Evolutionary conservation across 2,888 invertebrate species (phyloP), one percentile per base, ranked within the genome.

Genomic region (Temnothorax unifasciatus): DNA sequence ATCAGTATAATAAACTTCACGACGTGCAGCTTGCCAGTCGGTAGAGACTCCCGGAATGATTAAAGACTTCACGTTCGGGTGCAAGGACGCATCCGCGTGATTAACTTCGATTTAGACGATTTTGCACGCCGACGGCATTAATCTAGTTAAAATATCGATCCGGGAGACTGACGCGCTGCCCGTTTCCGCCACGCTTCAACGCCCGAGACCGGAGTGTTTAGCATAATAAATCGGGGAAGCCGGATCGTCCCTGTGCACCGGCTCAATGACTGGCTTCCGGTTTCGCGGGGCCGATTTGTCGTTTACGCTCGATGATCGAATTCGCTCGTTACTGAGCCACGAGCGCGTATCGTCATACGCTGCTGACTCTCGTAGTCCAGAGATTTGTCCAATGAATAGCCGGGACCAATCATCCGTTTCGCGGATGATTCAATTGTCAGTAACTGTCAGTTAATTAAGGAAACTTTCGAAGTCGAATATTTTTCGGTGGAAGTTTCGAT

Each of bases 51-150:
- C 4, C 38, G 68, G 21, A 52, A 54, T 77, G 52, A 77, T 77
- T 77, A 15, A 71, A 54, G 52, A 44, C 41, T 25, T 57, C 3
- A 9, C n/a, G 18, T 54, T 34, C 8, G 59, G 29, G 38, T 13
- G 57, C 29, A 25, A 25, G 50, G 13, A 52, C 11, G 50, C 52
- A 13, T 8, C 50, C 34, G 54, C 74, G 74, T 15, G 34, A 79
- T 79, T 68, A 83, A 74, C 74, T 38, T 79, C 79, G 83, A 86
- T 83, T 86, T 86, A 75, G 69, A 79, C 34, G 57, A 68, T 68
- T 68, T 29, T 71, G 69, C 74, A 73, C 85, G 77, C 71, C 76
- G 79, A 54, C 47, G 50, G 18, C 38, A 61, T 82, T 85, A 83
- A 79, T 79, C 52, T 44, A 25, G 82, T 83, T 86, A 79, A 85